Evolutionary conservation across 1,140 invertebrate genomes (phyloP).

Genomic region (Hypsibius dujardini): DNA sequence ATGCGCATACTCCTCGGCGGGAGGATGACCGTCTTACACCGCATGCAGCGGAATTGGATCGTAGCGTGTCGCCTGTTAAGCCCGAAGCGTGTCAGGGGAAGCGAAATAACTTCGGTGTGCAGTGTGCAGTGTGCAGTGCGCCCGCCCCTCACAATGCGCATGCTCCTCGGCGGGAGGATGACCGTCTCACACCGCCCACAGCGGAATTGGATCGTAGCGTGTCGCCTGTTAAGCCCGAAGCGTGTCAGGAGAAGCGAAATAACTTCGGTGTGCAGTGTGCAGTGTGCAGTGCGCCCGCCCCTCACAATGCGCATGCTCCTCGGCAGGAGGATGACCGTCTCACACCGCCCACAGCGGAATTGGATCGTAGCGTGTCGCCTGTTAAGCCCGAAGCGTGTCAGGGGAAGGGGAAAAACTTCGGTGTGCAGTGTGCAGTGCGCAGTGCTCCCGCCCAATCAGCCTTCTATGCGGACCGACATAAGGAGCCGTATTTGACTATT

Average conservation of each 20-base stretch:
- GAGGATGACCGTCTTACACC: no score
- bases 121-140: neutral
- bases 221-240: neutral
- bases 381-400: neutral
- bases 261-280: slow-evolving; percentile 5
- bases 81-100: neutral
- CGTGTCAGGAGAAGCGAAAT: neutral
- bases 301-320: no score
- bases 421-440: neutral
- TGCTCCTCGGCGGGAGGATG: no score
- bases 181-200: neutral
- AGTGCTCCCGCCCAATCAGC: neutral
- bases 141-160: neutral
- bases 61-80: neutral
- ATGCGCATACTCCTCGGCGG: no score
- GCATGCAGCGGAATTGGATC: neutral
- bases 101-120: slow-evolving; percentile 1
- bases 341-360: neutral
- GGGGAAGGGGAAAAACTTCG: neutral
- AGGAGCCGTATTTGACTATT: neutral
- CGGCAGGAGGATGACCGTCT: no score
- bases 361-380: neutral
- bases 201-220: neutral
- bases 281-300: neutral
- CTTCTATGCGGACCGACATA: neutral